Conservation (phyloP, 2,888 invertebrate species). For the Pandemis cinnamomeana region DNA sequence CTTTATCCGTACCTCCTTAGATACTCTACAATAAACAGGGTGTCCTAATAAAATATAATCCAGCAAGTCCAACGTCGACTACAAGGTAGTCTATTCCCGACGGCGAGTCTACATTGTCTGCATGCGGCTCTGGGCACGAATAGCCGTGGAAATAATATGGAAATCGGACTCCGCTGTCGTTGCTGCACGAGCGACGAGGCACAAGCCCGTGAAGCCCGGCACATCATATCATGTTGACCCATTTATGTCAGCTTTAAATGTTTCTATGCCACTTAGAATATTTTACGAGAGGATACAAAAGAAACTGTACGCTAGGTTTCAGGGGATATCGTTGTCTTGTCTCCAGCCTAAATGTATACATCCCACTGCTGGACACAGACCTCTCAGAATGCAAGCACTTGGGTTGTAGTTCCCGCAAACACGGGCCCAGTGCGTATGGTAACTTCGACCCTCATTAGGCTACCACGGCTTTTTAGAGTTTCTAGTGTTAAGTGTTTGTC, state of each 20-base stretch:
- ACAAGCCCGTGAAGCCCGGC: not conserved
- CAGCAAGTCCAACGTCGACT: not conserved
- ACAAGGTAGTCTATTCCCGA: slow-evolving; percentile 5
- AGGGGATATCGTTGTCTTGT: too few species aligned
- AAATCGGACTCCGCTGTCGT: not conserved
- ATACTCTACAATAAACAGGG: not conserved
- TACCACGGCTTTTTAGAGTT: too few species aligned
- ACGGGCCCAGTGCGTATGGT: too few species aligned
- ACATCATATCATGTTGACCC: not conserved
- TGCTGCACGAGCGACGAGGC: not conserved
- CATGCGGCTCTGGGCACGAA: slow-evolving; percentile 10
- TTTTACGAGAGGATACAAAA: not conserved
- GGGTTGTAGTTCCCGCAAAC: too few species aligned
- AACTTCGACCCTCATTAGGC: too few species aligned
- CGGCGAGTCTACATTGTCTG: slow-evolving; percentile 3
- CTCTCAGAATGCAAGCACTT: too few species aligned
- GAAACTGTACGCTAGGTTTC: too few species aligned
- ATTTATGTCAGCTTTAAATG: not conserved
- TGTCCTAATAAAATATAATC: slow-evolving; percentile 5
- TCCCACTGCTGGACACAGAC: too few species aligned
- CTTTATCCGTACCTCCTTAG: not conserved
- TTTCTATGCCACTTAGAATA: not conserved
- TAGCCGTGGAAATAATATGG: slow-evolving; percentile 15
- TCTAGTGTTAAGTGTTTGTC: too few species aligned
- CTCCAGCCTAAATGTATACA: too few species aligned